Base-by-base conservation (phyloP, 2,888 invertebrate genomes). In the Drosophila neotestacea region DNA sequence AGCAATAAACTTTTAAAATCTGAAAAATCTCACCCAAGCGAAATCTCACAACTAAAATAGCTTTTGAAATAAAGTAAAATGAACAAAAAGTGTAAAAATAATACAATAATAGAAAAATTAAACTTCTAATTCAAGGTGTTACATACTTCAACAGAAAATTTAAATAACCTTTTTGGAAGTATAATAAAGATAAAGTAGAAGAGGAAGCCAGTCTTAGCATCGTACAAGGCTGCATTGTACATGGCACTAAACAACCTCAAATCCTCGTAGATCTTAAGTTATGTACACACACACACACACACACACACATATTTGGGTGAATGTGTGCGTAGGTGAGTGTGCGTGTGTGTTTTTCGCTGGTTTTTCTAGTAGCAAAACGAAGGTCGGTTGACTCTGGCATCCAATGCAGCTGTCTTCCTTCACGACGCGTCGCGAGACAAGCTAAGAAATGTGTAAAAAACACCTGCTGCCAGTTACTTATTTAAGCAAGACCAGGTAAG, bases 261-360 rank as follows among this genome's bases (percentile, higher is more conserved):
- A 90, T 90, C 85, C 88, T 85, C 85, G 79, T 87, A 85, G 89
- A 85, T 90, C 85, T 90, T 87, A 86, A 89, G 85, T 85, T 90
- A 90, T 84, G 70, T 81, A 70, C 74, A 76, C 72, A 79, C 70
- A 70, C 67, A 76, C 47, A 70, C 34, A 50, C 48, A 50, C 48
- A 50, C 6, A 50, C 48, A 50, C 48, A 50, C 6, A 27, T 11
- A 9, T 58, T 30, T 48, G 13, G 11, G 44, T 9, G 22, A 16
- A 13, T 48, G 50, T 67, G 56, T 41, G 34, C 10, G 46, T 52
- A 27, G 73, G 30, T 47, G 59, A 30, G 30, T 73, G 34, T 47
- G 59, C 30, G 30, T 61, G 36, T 75, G 38, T 22, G 13, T 62
- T 47, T 32, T 61, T 13, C 16, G 16, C 32, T 11, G 34, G 32